These are phyloP conservation scores for Agrypnus murinus DNA, from an alignment of 2,888 invertebrate genomes.

Conservation along the genomic window DNA sequence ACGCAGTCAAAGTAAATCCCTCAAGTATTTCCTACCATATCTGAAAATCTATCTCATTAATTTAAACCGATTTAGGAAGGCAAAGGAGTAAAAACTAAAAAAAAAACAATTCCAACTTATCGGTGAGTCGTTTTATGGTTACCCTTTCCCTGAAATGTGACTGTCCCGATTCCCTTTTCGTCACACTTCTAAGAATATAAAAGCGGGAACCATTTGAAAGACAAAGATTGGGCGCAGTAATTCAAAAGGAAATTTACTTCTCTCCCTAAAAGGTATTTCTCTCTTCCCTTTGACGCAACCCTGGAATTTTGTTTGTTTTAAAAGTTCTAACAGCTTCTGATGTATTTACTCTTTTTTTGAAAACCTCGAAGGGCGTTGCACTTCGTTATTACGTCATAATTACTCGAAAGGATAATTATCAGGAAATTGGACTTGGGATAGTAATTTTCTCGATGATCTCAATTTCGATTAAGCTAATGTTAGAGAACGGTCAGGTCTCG, in stretches of 20 bases:
- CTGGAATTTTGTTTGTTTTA: slow-evolving; percentile 38
- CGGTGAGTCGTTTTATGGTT: not conserved
- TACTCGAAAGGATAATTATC: slow-evolving; percentile 17
- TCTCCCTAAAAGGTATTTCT: slow-evolving; percentile 40
- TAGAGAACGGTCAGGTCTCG: slow-evolving; percentile 17
- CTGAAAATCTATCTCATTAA: slow-evolving; percentile 17
- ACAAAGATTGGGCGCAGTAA: slow-evolving; percentile 37
- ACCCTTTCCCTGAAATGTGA: not conserved
- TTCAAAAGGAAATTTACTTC: slow-evolving; percentile 35
- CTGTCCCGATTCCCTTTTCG: slow-evolving; percentile 15
- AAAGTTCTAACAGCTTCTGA: slow-evolving; percentile 31
- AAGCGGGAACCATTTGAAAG: slow-evolving; percentile 26
- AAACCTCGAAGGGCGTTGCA: not conserved
- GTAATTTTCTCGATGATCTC: slow-evolving; percentile 26
- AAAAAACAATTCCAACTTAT: not conserved
- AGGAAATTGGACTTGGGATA: slow-evolving; percentile 28
- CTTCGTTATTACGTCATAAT: slow-evolving; percentile 10
- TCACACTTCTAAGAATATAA: slow-evolving; percentile 26
- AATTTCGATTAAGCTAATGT: slow-evolving; percentile 29
- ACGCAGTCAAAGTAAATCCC: slow-evolving; percentile 20
- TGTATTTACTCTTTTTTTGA: slow-evolving; percentile 25
- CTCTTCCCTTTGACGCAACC: slow-evolving; percentile 22
- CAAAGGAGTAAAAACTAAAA: not conserved
- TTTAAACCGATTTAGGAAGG: not conserved
- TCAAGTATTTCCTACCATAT: slow-evolving; percentile 22